Evolutionary conservation across 2,888 invertebrate genomes (phyloP).

Genomic region (Dolomedes plantarius): DNA sequence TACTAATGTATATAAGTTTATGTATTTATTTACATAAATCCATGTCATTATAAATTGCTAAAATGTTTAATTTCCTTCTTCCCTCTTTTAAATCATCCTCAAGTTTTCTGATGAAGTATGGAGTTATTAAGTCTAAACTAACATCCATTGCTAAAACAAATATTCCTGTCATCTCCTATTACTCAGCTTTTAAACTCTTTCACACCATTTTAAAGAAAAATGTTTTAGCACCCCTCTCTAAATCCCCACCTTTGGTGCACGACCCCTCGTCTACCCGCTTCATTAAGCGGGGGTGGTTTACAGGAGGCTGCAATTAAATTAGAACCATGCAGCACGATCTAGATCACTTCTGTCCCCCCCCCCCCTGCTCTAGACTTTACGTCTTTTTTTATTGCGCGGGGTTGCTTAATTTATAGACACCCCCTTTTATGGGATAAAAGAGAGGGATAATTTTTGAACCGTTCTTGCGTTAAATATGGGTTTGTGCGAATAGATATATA

Average conservation of each 20-base stretch:
- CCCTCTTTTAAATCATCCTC: too few species aligned
- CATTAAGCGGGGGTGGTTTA: slow-evolving; percentile 59
- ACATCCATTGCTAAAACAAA: too few species aligned
- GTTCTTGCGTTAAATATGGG: slow-evolving; percentile 59
- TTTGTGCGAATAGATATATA: slow-evolving; percentile 63
- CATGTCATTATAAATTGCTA: too few species aligned
- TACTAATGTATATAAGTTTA: too few species aligned
- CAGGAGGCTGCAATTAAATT: slow-evolving; percentile 63
- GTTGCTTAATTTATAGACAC: slow-evolving; percentile 59
- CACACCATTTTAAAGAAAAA: background rate
- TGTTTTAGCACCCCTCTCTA: background rate
- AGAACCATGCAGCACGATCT: slow-evolving; percentile 37
- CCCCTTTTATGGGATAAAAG: slow-evolving; percentile 63
- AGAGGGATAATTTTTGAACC: slow-evolving; percentile 67
- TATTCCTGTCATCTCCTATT: too few species aligned
- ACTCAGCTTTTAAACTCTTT: background rate
- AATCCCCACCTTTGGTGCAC: background rate
- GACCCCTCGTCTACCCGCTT: slow-evolving; percentile 22
- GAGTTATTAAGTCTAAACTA: too few species aligned
- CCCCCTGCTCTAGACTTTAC: slow-evolving; percentile 30
- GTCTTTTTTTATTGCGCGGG: slow-evolving; percentile 66
- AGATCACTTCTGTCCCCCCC: slow-evolving; percentile 12
- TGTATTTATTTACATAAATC: too few species aligned
- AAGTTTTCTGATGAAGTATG: too few species aligned
- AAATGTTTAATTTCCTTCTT: too few species aligned